A percentile compares a stretch with the other conserved stretches of the same genome.
These are phyloP conservation scores for Leucania comma DNA, from an alignment of 2,888 invertebrate species.

Conservation along the genomic window DNA sequence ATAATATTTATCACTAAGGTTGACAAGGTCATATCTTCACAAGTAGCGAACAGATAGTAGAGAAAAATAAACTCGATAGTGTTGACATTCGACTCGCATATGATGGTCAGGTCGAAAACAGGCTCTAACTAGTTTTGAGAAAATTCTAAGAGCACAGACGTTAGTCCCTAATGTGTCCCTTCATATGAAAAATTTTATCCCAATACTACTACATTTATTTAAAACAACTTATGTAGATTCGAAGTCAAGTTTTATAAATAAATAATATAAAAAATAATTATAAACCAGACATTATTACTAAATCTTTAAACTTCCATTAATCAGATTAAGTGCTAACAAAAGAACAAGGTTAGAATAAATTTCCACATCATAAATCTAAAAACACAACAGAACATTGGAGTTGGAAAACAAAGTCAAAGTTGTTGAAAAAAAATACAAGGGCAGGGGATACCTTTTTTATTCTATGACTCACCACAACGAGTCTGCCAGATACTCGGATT, in stretches of 20 bases:
- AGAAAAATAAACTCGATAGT: conserved; percentile 18
- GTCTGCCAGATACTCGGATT: conserved; percentile 3
- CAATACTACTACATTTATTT: background rate
- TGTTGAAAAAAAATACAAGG: conserved; percentile 32
- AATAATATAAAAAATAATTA: conserved; percentile 10
- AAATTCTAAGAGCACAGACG: background rate
- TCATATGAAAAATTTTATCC: background rate
- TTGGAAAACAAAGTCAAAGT: conserved; percentile 10
- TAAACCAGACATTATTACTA: conserved; percentile 13
- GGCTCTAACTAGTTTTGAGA: background rate
- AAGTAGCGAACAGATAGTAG: conserved; percentile 24
- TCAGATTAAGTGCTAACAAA: conserved; percentile 38
- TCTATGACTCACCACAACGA: conserved; percentile 59
- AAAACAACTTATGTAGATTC: background rate
- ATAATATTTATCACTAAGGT: conserved; percentile 3
- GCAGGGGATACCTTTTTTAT: conserved; percentile 45
- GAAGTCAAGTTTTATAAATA: conserved; percentile 1
- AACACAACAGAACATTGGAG: conserved; percentile 17
- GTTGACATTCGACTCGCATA: conserved; percentile 1
- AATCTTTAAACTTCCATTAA: conserved; percentile 33
- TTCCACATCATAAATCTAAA: conserved; percentile 16
- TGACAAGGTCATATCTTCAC: conserved; percentile 29
- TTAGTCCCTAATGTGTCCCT: background rate
- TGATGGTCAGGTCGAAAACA: background rate
- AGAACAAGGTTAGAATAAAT: conserved; percentile 52